A percentile compares a stretch with the other conserved stretches of the same genome.
phyloP scores from a whole-genome alignment of 2,797 vertebrate genomes.

The Synanceia verrucosa region DNA sequence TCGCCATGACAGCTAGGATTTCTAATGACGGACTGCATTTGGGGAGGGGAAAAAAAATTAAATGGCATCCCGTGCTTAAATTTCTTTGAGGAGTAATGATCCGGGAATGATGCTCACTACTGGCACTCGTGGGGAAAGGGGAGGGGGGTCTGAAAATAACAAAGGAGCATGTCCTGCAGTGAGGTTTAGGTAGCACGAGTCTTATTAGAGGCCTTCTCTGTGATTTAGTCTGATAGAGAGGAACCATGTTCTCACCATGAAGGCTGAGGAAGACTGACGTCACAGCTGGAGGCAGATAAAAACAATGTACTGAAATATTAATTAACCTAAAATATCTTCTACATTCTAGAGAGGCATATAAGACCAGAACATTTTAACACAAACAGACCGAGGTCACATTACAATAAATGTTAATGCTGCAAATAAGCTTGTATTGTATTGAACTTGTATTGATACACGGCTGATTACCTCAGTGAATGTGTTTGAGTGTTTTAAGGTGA shows the following conservation, averaged over 20 bases:
- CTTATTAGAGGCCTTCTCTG: not conserved
- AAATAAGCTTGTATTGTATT: not conserved
- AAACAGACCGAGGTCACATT: not conserved
- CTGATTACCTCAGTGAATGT: too few relatives aligned
- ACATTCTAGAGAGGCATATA: not conserved
- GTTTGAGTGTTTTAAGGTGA: conserved; percentile 1
- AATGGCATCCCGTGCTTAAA: conserved; percentile 98
- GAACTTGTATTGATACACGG: not conserved
- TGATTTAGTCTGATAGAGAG: not conserved
- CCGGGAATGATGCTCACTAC: conserved; percentile 98
- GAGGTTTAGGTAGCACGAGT: conserved; percentile 86
- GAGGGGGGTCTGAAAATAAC: conserved; percentile 86
- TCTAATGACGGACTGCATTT: conserved; percentile 99
- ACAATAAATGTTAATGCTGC: not conserved
- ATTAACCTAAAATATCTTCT: not conserved
- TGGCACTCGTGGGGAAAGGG: conserved; percentile 87
- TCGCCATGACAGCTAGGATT: conserved; percentile 98
- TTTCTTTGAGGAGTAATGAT: conserved; percentile 99
- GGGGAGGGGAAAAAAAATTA: conserved; percentile 87
- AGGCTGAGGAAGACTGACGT: not conserved
- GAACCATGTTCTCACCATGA: not conserved
- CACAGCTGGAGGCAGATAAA: conserved; percentile 1
- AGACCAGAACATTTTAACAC: not conserved
- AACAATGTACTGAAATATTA: not conserved
- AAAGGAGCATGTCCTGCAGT: conserved; percentile 92